Percentiles rank a stretch among this genome's conserved stretches.
These are phyloP conservation scores for Rutpela maculata DNA, from an alignment of 2,888 invertebrate species.

Conservation along the genomic window DNA sequence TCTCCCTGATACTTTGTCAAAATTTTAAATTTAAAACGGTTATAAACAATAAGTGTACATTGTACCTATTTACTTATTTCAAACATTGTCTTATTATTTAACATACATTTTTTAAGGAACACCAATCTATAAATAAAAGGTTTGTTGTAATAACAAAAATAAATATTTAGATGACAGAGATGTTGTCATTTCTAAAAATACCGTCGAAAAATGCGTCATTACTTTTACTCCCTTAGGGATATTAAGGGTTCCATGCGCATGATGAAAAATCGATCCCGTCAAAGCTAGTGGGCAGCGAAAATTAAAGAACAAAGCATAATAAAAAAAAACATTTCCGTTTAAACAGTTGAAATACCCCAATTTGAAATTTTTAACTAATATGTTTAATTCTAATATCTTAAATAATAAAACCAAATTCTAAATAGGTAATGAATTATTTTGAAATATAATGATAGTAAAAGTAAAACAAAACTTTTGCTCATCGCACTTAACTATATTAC, in stretches of 20 bases:
- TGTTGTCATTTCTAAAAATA: constrained; percentile 33
- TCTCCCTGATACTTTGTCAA: no score
- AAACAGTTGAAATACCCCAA: neutral
- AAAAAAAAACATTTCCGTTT: no score
- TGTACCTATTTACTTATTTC: no score
- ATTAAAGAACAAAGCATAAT: neutral
- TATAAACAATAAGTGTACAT: no score
- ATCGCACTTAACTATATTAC: no score
- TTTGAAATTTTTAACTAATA: neutral
- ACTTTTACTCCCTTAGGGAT: constrained; percentile 3
- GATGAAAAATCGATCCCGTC: constrained; percentile 18
- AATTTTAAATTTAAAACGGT: no score
- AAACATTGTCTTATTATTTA: no score
- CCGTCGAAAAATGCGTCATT: neutral
- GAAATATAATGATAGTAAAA: no score
- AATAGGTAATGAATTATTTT: no score
- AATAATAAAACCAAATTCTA: no score
- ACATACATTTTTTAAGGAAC: no score
- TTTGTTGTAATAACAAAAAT: constrained; percentile 18
- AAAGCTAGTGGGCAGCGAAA: neutral
- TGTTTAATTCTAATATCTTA: neutral
- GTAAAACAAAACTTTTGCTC: no score
- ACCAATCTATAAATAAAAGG: neutral
- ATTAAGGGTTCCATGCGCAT: constrained; percentile 27
- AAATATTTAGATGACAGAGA: neutral